phyloP scores from a whole-genome alignment of 2,888 invertebrate genomes.

The Linnaemya tessellans region DNA sequence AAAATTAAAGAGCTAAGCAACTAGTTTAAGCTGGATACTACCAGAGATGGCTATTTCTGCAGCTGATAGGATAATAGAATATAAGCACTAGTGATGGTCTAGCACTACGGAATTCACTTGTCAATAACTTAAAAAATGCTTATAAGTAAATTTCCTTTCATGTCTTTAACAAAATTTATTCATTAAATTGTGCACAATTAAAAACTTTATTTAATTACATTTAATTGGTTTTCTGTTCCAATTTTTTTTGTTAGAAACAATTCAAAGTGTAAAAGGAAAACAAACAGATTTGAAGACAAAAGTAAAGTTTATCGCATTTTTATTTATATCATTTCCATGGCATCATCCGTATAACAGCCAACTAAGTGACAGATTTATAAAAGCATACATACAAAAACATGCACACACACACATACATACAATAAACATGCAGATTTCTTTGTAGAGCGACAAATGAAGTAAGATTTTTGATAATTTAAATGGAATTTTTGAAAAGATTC shows the following conservation, averaged over 20 bases:
- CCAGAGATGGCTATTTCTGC: too few species aligned
- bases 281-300: slow-evolving; percentile 44
- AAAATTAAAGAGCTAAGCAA: too few species aligned
- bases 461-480: slow-evolving; percentile 52
- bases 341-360: not conserved
- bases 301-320: slow-evolving; percentile 26
- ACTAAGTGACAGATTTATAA: not conserved
- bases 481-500: slow-evolving; percentile 52
- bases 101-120: too few species aligned
- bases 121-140: too few species aligned
- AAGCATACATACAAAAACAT: not conserved
- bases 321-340: slow-evolving; percentile 5
- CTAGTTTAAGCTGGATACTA: too few species aligned
- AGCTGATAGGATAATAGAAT: too few species aligned
- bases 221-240: not conserved
- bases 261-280: slow-evolving; percentile 14
- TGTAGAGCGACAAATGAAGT: slow-evolving; percentile 26
- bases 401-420: not conserved
- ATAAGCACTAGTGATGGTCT: too few species aligned
- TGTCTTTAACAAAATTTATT: not conserved
- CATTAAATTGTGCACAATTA: slow-evolving; percentile 9
- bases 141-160: too few species aligned
- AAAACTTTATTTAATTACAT: slow-evolving; percentile 39
- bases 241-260: not conserved
- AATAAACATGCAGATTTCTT: not conserved